Evolutionary conservation across 2,797 vertebrate genomes (phyloP), one percentile per base, ranked within the genome.

Genomic region (Tympanoctomys barrerae): DNA sequence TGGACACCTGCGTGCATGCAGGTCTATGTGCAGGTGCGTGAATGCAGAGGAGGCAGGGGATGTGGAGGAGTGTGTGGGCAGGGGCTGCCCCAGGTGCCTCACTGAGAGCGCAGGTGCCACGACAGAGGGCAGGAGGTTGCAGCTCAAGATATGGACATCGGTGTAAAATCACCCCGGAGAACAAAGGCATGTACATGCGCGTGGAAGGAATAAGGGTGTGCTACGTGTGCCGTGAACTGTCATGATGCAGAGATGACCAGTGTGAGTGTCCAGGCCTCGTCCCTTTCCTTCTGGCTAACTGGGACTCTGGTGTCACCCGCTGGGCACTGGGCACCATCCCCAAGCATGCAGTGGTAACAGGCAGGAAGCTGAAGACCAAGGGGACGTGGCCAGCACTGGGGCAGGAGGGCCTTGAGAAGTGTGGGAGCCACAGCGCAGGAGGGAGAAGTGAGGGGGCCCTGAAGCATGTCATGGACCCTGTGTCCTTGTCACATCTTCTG

Each of bases 151-250:
- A 18, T 13, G 19, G 71, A 18, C 0, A 0, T 28, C 1, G 0
- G 39, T 33, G 21, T 42, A 7, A 11, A 57, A 49, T 12, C 9
- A 26, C 1, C n/a, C 73, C 6, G 5, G 31, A 49, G 75, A 10
- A 42, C 12, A 21, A 18, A 46, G 73, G 62, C 24, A 4, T 1
- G 0, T 19, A 39, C 8, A 13, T 0, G 82, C 31, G 7, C 62
- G 10, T 52, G 1, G 57, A 85, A 54, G 36, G n/a, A 9, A 4
- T 0, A 4, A 1, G 46, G 5, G 2, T 2, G 46, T 9, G 22
- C 1, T 2, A 66, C 66, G 39, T 6, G 2, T 0, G 0, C 8
- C 10, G 10, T 33, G 18, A 36, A 7, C 59, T 0, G 0, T 5
- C 11, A 21, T 0, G 31, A 57, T 9, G 31, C 22, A 39, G 21